A percentile compares a stretch with the other conserved stretches of the same genome.
Evolutionary conservation across 1,140 invertebrate species (phyloP).

Genomic region (Elymnias hypermnestra): DNA sequence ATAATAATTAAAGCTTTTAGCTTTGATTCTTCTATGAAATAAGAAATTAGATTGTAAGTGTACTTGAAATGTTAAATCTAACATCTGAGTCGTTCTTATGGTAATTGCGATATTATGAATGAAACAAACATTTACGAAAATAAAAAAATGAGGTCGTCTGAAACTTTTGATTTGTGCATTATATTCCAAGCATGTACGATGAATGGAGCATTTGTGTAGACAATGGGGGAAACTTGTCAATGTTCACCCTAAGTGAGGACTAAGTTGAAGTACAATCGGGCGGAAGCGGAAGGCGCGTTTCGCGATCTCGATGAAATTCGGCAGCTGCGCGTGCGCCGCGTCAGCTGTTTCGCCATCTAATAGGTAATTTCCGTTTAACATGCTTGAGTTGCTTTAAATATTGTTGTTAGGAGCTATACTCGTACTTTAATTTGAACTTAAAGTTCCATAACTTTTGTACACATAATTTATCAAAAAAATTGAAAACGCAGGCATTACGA

Average conservation of each 20-base stretch:
- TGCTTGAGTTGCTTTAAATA: conserved; percentile 15
- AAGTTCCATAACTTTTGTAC: no score
- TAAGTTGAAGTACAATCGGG: conserved; percentile 53
- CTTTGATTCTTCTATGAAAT: no score
- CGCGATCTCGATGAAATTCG: conserved; percentile 66
- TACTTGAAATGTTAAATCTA: no score
- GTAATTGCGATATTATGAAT: no score
- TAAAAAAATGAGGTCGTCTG: conserved; percentile 11
- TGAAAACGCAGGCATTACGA: no score
- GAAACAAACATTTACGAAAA: no score
- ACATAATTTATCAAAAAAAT: no score
- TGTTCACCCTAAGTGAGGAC: conserved; percentile 44
- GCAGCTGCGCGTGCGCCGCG: conserved; percentile 54
- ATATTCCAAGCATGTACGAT: conserved; percentile 4
- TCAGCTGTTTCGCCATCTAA: conserved; percentile 58
- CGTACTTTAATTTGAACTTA: no score
- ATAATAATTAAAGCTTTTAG: conserved; percentile 1
- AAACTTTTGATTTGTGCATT: conserved; percentile 15
- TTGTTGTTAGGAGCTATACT: no score
- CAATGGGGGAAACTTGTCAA: conserved; percentile 5
- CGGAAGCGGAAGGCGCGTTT: conserved; percentile 72
- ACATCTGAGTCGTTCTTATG: no score
- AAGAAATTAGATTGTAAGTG: no score
- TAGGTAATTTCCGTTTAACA: conserved; percentile 61
- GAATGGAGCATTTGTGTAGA: neutral